Conservation (phyloP, 2,888 invertebrate genomes). For the Anarsia innoxiella region DNA sequence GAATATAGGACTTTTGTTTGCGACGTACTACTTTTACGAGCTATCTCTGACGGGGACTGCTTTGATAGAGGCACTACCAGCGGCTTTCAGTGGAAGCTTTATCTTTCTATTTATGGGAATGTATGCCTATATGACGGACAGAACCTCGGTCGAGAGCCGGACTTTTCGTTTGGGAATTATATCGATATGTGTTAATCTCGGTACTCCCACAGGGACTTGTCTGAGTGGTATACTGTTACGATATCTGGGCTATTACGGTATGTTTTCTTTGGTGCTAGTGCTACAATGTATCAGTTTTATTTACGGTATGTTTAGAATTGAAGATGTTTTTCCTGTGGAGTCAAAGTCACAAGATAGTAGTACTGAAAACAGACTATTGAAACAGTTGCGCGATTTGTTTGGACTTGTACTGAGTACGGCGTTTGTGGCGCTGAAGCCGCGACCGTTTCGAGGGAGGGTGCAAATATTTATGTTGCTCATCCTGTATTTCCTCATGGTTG, state of each 20-base stretch:
- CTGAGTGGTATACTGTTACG: constrained; percentile 69
- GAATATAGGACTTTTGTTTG: constrained; percentile 69
- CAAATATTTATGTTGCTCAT: constrained; percentile 55
- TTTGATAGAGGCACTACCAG: constrained; percentile 72
- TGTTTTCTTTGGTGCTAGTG: constrained; percentile 51
- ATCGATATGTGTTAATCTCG: constrained; percentile 69
- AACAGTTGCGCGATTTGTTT: constrained; percentile 41
- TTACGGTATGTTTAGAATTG: constrained; percentile 55
- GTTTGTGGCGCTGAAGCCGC: constrained; percentile 49
- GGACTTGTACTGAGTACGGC: constrained; percentile 56
- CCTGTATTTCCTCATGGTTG: constrained; percentile 62
- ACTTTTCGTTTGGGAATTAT: constrained; percentile 78
- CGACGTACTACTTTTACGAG: constrained; percentile 73
- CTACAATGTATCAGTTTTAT: constrained; percentile 47
- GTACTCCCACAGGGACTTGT: constrained; percentile 68
- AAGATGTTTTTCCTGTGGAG: constrained; percentile 40
- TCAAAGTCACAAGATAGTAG: constrained; percentile 22
- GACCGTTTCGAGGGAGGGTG: constrained; percentile 44
- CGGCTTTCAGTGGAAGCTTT: constrained; percentile 77
- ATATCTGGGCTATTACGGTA: constrained; percentile 60
- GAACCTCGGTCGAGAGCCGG: constrained; percentile 74
- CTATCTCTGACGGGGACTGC: constrained; percentile 68
- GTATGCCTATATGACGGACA: constrained; percentile 77
- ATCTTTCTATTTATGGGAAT: constrained; percentile 76
- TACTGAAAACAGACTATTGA: constrained; percentile 21